A percentile compares a stretch with the other conserved stretches of the same genome.
Conservation (phyloP, 2,888 invertebrate species). For the Bombylius discolor region DNA sequence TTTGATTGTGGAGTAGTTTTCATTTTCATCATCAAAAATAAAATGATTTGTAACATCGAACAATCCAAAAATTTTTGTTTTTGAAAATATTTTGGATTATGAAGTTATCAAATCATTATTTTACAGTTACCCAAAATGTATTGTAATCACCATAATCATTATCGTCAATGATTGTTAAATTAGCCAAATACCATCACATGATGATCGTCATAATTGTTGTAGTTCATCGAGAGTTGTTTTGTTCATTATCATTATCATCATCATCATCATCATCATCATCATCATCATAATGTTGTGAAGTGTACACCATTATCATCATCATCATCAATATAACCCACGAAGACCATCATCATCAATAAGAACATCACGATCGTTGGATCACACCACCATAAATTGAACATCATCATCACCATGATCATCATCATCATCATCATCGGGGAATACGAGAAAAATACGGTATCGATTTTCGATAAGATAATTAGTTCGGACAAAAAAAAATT, state of each 20-base stretch:
- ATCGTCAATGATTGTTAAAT: too few relatives aligned
- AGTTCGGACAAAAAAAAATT: constrained; percentile 34
- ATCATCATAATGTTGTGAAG: background rate
- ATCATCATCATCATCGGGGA: constrained; percentile 35
- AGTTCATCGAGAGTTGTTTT: too few relatives aligned
- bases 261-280: constrained; percentile 12
- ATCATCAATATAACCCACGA: constrained; percentile 21
- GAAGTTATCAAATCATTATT: too few relatives aligned
- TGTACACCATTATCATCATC: constrained; percentile 16
- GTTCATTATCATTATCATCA: background rate
- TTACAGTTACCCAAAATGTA: too few relatives aligned
- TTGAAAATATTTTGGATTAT: too few relatives aligned
- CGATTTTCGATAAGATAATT: constrained; percentile 40
- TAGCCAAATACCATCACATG: too few relatives aligned
- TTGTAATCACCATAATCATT: too few relatives aligned
- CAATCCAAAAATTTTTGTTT: too few relatives aligned
- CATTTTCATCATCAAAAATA: too few relatives aligned
- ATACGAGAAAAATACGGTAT: constrained; percentile 41
- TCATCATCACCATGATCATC: constrained; percentile 23
- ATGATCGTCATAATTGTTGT: too few relatives aligned
- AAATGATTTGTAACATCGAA: too few relatives aligned
- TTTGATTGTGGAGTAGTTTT: too few relatives aligned
- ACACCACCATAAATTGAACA: constrained; percentile 15
- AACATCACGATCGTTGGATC: constrained; percentile 10
- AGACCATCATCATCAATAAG: constrained; percentile 33